phyloP scores from a whole-genome alignment of 2,888 invertebrate species.

The Tetramorium bicarinatum region DNA sequence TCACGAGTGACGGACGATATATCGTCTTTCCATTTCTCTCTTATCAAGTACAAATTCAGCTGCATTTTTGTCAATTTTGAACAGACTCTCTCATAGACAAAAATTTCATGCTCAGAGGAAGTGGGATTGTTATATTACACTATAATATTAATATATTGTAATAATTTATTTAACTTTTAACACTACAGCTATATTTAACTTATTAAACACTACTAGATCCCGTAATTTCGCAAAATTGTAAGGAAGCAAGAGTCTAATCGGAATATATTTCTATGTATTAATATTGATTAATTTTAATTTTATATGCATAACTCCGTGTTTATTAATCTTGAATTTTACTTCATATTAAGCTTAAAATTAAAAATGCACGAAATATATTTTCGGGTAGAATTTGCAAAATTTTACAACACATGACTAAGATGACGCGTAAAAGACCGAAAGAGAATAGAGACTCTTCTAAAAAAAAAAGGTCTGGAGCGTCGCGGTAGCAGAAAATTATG shows the following conservation, averaged over 20 bases:
- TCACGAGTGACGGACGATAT: not conserved
- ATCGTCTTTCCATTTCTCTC: not conserved
- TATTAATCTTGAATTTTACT: not conserved
- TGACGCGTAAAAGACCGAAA: not conserved
- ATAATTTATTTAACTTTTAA: not conserved
- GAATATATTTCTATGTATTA: not conserved
- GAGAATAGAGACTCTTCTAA: not conserved
- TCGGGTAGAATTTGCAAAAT: not conserved
- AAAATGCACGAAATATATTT: not conserved
- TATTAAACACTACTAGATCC: not conserved
- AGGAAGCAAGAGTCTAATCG: not conserved
- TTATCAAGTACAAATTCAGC: not conserved
- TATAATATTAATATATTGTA: not conserved
- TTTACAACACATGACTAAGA: not conserved
- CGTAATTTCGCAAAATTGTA: not conserved
- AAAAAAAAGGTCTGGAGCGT: not conserved
- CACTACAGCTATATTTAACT: not conserved
- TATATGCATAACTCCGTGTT: not conserved
- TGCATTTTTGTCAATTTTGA: not conserved
- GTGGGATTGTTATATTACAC: not conserved
- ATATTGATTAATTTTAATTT: not conserved
- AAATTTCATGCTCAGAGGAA: not conserved
- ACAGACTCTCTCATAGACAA: not conserved
- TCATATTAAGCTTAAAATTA: not conserved
- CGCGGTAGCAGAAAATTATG: constrained; percentile 42